Evolutionary conservation across 2,888 invertebrate genomes (phyloP).

Genomic region (Morpho achilles): DNA sequence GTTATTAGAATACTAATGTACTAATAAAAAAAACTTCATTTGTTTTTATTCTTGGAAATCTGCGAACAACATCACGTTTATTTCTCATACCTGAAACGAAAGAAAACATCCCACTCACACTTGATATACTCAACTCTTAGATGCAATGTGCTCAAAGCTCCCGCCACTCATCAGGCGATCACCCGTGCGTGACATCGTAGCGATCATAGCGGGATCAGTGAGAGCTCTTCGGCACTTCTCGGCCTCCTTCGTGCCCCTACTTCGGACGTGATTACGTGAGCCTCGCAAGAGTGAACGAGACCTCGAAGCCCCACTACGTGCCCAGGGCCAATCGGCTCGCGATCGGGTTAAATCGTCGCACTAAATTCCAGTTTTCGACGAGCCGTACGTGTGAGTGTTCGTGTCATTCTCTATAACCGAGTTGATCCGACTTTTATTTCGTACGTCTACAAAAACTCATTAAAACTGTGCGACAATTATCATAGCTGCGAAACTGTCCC

Average conservation of each 20-base stretch:
- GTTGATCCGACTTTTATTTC: slow-evolving; percentile 65
- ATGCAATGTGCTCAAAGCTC: background rate
- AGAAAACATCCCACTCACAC: too few species aligned
- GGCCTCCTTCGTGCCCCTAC: slow-evolving; percentile 52
- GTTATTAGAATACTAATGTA: too few species aligned
- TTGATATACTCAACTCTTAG: too few species aligned
- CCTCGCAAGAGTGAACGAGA: slow-evolving; percentile 39
- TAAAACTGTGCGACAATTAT: slow-evolving; percentile 42
- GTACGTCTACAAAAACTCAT: slow-evolving; percentile 54
- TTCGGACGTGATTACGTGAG: slow-evolving; percentile 54
- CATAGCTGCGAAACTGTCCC: slow-evolving; percentile 38
- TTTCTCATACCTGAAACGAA: too few species aligned
- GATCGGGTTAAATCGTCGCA: slow-evolving; percentile 28
- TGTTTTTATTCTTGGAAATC: too few species aligned
- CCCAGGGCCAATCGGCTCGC: slow-evolving; percentile 43
- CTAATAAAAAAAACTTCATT: too few species aligned
- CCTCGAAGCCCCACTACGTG: slow-evolving; percentile 43
- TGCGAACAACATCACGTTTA: too few species aligned
- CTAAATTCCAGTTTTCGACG: slow-evolving; percentile 53
- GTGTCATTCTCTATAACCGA: slow-evolving; percentile 36
- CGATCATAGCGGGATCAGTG: slow-evolving; percentile 58
- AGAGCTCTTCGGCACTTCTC: slow-evolving; percentile 41
- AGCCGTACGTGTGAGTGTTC: slow-evolving; percentile 41
- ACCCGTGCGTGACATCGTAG: slow-evolving; percentile 9
- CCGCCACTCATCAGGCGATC: background rate